Conservation (phyloP, 37 sponge, comb jelly and placozoan species). For the Mnemiopsis leidyi region DNA sequence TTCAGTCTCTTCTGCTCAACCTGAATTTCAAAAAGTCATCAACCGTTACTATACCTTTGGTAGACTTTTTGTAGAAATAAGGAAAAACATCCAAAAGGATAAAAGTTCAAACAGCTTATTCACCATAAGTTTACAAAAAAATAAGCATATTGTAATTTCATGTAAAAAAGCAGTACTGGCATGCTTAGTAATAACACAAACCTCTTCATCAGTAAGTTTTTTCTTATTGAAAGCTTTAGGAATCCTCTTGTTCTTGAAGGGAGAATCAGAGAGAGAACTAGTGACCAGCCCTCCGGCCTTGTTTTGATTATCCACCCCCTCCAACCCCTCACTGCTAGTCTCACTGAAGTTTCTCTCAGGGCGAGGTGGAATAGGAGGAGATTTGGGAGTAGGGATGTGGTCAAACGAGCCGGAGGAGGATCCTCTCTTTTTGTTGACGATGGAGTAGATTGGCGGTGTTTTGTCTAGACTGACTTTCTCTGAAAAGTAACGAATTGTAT, state of each 20-base stretch:
- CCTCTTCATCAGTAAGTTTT: conserved; percentile 44
- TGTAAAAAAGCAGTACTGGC: too few relatives aligned
- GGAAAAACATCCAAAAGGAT: too few relatives aligned
- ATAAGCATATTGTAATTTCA: too few relatives aligned
- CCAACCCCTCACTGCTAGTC: conserved; percentile 62
- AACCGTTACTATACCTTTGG: too few relatives aligned
- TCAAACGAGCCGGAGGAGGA: background rate
- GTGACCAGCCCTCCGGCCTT: background rate
- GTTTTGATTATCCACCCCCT: background rate
- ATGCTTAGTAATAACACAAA: too few relatives aligned
- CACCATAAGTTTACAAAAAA: too few relatives aligned
- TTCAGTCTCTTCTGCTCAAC: conserved; percentile 3
- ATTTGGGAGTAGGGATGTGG: background rate
- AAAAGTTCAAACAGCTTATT: too few relatives aligned
- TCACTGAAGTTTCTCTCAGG: conserved; percentile 46
- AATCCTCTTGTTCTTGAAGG: background rate
- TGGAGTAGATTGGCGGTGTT: conserved; percentile 52
- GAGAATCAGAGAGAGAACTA: background rate
- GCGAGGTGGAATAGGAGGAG: conserved; percentile 44
- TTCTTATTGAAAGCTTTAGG: conserved; percentile 21
- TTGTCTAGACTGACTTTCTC: background rate
- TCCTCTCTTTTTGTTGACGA: background rate
- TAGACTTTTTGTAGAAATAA: too few relatives aligned
- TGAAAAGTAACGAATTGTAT: background rate
- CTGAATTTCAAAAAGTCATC: background rate